Evolutionary conservation across 1,140 invertebrate genomes (phyloP).

Genomic region (Drosophila gunungcola): DNA sequence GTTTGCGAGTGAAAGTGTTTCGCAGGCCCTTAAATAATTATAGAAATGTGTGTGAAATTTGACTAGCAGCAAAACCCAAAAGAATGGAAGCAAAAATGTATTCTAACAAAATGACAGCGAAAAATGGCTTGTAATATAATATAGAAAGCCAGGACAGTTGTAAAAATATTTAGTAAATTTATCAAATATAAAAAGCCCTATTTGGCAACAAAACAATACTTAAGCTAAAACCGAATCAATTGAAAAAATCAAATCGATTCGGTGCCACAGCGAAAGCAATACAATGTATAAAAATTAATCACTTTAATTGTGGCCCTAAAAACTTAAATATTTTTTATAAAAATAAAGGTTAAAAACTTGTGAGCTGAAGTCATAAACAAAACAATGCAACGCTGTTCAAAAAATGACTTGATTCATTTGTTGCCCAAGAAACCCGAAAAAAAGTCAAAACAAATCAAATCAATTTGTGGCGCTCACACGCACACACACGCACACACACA

Average conservation of each 20-base stretch:
- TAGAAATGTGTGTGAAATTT: slow-evolving; percentile 4
- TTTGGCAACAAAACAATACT: too few relatives aligned
- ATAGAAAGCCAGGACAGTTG: too few relatives aligned
- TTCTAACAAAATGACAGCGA: too few relatives aligned
- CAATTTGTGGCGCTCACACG: slow-evolving; percentile 67
- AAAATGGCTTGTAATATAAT: too few relatives aligned
- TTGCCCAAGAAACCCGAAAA: slow-evolving; percentile 10
- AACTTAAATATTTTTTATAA: neutral
- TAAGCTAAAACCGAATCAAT: too few relatives aligned
- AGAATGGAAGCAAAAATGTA: too few relatives aligned
- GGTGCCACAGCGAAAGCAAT: too few relatives aligned
- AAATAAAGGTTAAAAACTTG: neutral
- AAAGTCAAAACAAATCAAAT: slow-evolving; percentile 71
- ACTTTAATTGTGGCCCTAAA: neutral
- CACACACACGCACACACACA: slow-evolving; percentile 27
- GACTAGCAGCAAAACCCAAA: neutral
- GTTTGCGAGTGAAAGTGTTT: slow-evolving; percentile 45
- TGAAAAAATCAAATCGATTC: too few relatives aligned
- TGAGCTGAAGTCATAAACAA: neutral
- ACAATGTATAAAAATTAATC: too few relatives aligned
- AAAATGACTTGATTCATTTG: slow-evolving; percentile 9
- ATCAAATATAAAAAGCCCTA: too few relatives aligned
- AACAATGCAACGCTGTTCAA: neutral
- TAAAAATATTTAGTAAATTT: too few relatives aligned
- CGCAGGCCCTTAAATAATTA: slow-evolving; percentile 23